A percentile compares a stretch with the other conserved stretches of the same genome.
Conservation (phyloP, 2,113 vertebrate genomes). For the Neoarius graeffei region DNA sequence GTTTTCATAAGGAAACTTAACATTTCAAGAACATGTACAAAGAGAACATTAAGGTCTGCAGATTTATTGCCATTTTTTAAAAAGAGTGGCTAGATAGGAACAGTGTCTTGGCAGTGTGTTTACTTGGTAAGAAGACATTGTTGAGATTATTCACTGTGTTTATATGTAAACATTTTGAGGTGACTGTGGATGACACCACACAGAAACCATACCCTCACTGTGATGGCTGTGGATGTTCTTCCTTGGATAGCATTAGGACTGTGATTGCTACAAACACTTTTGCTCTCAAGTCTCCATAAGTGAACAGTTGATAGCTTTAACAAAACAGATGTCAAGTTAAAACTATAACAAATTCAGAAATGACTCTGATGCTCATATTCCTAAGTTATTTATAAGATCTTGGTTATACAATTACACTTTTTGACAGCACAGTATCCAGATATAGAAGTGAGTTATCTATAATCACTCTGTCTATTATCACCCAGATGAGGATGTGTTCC, state of each 20-base stretch:
- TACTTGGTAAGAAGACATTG: background rate
- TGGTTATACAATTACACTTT: background rate
- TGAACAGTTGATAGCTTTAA: background rate
- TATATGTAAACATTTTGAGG: too few relatives aligned
- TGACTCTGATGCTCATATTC: background rate
- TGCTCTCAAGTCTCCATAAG: background rate
- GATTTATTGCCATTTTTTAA: background rate
- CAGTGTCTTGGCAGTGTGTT: background rate
- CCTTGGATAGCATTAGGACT: background rate
- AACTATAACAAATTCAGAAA: background rate
- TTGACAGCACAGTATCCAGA: background rate
- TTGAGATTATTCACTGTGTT: background rate
- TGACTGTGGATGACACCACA: background rate
- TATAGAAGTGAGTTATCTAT: too few relatives aligned
- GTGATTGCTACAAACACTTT: too few relatives aligned
- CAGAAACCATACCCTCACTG: background rate
- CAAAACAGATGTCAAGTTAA: background rate
- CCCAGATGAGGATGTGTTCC: too few relatives aligned
- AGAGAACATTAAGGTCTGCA: background rate
- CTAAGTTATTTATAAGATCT: too few relatives aligned
- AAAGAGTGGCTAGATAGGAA: background rate
- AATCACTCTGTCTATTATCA: too few relatives aligned
- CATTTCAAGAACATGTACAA: background rate
- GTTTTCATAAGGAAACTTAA: background rate
- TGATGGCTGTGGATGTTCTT: background rate